phyloP scores from a whole-genome alignment of 2,113 vertebrate species.

The Alligator mississippiensis region DNA sequence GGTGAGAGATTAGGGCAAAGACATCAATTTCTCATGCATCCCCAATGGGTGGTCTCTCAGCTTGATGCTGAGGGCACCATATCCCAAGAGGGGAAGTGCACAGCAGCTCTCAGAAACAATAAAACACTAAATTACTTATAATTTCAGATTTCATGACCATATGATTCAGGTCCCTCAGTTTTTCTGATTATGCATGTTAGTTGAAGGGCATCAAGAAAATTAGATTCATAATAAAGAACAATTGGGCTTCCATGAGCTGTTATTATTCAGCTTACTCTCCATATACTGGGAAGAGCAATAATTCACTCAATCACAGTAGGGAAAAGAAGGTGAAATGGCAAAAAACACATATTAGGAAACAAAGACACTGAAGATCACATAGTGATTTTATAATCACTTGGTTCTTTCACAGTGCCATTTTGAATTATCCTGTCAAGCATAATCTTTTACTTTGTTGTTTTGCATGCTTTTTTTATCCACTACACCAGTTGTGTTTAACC shows the following conservation, averaged over 20 bases:
- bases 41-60: not conserved
- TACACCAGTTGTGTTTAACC: too few species aligned
- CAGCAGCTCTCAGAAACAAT: not conserved
- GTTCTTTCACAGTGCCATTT: constrained; percentile 20
- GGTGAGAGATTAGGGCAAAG: not conserved
- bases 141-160: not conserved
- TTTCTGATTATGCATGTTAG: not conserved
- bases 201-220: not conserved
- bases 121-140: not conserved
- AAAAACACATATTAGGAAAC: not conserved
- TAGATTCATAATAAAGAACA: not conserved
- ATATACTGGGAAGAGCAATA: not conserved
- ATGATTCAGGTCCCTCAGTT: not conserved
- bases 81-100: not conserved
- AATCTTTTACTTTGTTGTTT: not conserved
- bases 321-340: not conserved
- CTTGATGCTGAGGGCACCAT: too few species aligned
- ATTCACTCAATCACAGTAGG: not conserved
- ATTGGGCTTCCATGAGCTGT: not conserved
- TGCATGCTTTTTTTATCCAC: not conserved
- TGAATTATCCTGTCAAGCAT: not conserved
- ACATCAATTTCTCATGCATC: not conserved
- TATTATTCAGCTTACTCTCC: not conserved
- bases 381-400: constrained; percentile 1
- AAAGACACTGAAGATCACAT: not conserved